phyloP scores from a whole-genome alignment of 2,113 vertebrate genomes.

The Crocuta crocuta region DNA sequence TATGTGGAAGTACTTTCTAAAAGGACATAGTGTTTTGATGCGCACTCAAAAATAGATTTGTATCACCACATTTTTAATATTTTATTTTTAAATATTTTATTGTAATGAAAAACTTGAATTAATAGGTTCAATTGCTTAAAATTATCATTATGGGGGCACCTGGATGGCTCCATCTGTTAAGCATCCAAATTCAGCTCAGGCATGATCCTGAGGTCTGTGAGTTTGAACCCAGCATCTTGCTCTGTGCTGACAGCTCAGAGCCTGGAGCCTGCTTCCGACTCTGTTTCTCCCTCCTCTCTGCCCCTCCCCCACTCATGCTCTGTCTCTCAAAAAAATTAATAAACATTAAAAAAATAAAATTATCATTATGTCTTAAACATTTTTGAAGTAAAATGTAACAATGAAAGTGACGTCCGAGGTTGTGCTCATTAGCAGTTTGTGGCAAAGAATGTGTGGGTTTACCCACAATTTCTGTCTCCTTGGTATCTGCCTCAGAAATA shows the following conservation, averaged over 20 bases:
- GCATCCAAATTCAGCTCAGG: no score
- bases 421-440: neutral
- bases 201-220: no score
- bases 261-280: fast-evolving
- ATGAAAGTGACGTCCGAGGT: neutral
- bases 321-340: no score
- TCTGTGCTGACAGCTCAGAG: no score
- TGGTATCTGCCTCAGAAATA: neutral
- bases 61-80: neutral
- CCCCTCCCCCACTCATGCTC: no score
- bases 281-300: no score
- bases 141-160: neutral
- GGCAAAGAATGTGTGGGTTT: neutral
- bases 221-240: no score
- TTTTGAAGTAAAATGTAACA: neutral
- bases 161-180: no score
- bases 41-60: neutral
- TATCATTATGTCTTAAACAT: neutral
- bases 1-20: neutral
- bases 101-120: neutral
- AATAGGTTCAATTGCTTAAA: neutral
- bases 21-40: neutral
- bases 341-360: no score
- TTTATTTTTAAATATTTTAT: no score
- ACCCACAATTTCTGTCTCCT: neutral